Conservation (phyloP, 2,888 invertebrate genomes). For the Hipparchia semele region DNA sequence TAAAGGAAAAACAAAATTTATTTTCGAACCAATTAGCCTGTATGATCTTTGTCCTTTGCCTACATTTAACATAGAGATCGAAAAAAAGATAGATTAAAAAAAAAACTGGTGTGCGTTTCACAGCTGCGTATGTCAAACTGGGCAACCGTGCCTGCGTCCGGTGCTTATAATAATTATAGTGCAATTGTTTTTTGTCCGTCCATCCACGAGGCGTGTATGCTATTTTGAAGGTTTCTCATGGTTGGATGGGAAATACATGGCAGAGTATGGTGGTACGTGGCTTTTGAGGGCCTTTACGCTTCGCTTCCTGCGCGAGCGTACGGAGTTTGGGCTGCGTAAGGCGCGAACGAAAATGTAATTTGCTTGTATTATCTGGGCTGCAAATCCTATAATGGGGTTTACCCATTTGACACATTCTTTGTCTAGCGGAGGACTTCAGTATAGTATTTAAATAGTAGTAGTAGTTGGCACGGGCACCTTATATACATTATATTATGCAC, state of each 20-base stretch:
- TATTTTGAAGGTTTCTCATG: conserved; percentile 59
- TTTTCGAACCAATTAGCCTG: not conserved
- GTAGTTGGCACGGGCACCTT: too few species aligned
- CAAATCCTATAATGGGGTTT: too few species aligned
- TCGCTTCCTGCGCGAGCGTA: not conserved
- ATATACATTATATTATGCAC: too few species aligned
- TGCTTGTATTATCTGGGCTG: too few species aligned
- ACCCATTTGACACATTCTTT: too few species aligned
- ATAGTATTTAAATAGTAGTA: too few species aligned
- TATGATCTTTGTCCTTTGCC: not conserved
- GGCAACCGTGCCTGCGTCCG: conserved; percentile 58
- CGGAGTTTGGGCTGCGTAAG: not conserved
- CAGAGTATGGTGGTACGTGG: conserved; percentile 26
- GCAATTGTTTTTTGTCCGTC: conserved; percentile 73
- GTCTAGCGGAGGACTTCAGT: too few species aligned
- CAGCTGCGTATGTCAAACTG: conserved; percentile 63
- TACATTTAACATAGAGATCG: not conserved
- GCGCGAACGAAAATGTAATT: not conserved
- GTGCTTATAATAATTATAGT: conserved; percentile 74
- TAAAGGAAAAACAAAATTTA: not conserved
- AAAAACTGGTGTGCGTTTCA: conserved; percentile 39
- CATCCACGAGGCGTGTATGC: conserved; percentile 49
- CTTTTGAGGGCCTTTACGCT: conserved; percentile 33
- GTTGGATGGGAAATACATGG: conserved; percentile 34
- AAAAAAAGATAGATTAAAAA: not conserved